These are phyloP conservation scores for Listronotus oregonensis DNA, from an alignment of 1,140 invertebrate genomes.

Conservation along the genomic window DNA sequence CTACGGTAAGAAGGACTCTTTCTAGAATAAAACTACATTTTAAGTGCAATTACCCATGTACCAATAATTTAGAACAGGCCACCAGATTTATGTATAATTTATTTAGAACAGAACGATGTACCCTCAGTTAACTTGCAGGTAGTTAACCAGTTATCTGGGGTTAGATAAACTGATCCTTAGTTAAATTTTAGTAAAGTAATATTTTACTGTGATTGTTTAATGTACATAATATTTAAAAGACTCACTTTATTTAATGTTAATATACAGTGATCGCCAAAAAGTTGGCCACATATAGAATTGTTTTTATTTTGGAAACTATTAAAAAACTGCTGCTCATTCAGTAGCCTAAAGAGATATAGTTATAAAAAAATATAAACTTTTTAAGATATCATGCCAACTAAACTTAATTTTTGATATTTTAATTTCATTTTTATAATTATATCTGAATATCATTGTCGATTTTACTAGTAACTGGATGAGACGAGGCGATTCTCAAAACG, in stretches of 20 bases:
- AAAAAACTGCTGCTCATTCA: too few relatives aligned
- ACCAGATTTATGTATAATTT: slow-evolving; percentile 29
- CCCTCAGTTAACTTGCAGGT: slow-evolving; percentile 3
- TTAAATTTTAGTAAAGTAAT: slow-evolving; percentile 41
- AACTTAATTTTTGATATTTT: too few relatives aligned
- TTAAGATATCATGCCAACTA: too few relatives aligned
- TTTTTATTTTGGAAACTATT: too few relatives aligned
- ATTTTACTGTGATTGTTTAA: slow-evolving; percentile 52
- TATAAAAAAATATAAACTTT: too few relatives aligned
- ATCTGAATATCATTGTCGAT: too few relatives aligned
- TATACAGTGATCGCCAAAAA: too few relatives aligned
- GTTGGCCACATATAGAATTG: too few relatives aligned
- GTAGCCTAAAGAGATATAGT: too few relatives aligned
- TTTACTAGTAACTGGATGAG: too few relatives aligned
- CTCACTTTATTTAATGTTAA: slow-evolving; percentile 46
- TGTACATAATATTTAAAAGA: slow-evolving; percentile 50
- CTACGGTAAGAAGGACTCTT: slow-evolving; percentile 21
- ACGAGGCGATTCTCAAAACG: too few relatives aligned
- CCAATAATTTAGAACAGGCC: slow-evolving; percentile 34
- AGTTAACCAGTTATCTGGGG: slow-evolving; percentile 15
- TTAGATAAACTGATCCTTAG: slow-evolving; percentile 14
- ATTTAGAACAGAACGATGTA: slow-evolving; percentile 10
- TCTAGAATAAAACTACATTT: slow-evolving; percentile 27
- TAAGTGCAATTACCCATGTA: slow-evolving; percentile 47
- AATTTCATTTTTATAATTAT: too few relatives aligned